Conservation (phyloP, 2,888 invertebrate species). For the Mylabris sibirica region DNA sequence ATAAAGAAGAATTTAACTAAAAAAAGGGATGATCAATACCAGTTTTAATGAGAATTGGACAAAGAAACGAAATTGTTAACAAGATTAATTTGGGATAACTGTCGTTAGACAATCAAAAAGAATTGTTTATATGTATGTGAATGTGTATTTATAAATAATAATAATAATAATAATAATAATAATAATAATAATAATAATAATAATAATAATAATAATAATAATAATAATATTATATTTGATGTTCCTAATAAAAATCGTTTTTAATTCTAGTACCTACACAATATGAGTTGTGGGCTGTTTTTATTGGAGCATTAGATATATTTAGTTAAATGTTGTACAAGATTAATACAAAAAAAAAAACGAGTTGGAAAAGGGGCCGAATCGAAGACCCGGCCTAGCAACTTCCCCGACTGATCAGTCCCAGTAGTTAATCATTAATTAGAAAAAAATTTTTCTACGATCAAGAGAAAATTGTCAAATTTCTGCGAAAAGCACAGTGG, state of each 20-base stretch:
- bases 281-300: background rate
- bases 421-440: too few relatives aligned
- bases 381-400: too few relatives aligned
- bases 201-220: too few relatives aligned
- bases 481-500: too few relatives aligned
- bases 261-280: too few relatives aligned
- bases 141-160: constrained; percentile 5
- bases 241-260: too few relatives aligned
- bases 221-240: too few relatives aligned
- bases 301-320: background rate
- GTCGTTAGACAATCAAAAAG: constrained; percentile 9
- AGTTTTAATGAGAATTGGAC: background rate
- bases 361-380: too few relatives aligned
- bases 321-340: constrained; percentile 1
- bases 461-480: too few relatives aligned
- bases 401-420: too few relatives aligned
- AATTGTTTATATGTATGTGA: background rate
- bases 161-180: background rate
- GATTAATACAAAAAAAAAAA: background rate
- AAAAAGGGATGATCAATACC: background rate
- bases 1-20: too few relatives aligned
- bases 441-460: too few relatives aligned
- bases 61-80: constrained; percentile 1
- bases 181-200: background rate
- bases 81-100: background rate